Conservation (phyloP, 2,113 vertebrate genomes). For the Neopipo cinnamomea region DNA sequence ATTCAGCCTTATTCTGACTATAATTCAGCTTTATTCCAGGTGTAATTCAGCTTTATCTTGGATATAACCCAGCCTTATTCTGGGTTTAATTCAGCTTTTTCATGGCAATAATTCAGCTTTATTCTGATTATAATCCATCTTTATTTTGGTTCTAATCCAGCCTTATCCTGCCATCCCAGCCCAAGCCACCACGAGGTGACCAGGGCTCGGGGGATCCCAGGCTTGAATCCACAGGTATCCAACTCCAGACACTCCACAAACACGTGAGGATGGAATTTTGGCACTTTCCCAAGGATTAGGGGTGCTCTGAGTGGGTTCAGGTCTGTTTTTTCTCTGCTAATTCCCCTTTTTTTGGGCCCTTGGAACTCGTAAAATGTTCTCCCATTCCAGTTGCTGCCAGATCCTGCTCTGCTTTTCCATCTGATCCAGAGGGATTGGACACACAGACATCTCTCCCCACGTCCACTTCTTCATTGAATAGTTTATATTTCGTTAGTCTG, state of each 20-base stretch:
- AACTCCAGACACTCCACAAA: fast-evolving
- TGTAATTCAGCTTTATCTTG: neutral
- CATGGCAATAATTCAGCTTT: neutral
- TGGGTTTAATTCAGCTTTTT: neutral
- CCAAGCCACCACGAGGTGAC: neutral
- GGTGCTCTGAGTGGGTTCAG: neutral
- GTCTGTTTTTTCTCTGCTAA: neutral
- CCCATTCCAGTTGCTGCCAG: neutral
- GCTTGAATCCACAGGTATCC: neutral
- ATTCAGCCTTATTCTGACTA: neutral
- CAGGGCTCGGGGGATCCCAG: fast-evolving
- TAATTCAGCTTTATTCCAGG: neutral
- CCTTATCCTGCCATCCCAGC: neutral
- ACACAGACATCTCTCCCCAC: fast-evolving
- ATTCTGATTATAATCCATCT: no score
- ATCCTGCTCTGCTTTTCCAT: neutral
- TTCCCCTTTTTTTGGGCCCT: neutral
- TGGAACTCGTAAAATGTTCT: fast-evolving
- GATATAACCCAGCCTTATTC: neutral
- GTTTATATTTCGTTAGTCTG: fast-evolving
- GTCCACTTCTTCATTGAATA: no score
- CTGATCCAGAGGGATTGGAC: fast-evolving
- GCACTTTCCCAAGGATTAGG: neutral
- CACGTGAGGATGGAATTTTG: neutral
- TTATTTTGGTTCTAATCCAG: neutral